Evolutionary conservation across 2,888 invertebrate species (phyloP), one percentile per base, ranked within the genome.

Genomic region (Empis livida): DNA sequence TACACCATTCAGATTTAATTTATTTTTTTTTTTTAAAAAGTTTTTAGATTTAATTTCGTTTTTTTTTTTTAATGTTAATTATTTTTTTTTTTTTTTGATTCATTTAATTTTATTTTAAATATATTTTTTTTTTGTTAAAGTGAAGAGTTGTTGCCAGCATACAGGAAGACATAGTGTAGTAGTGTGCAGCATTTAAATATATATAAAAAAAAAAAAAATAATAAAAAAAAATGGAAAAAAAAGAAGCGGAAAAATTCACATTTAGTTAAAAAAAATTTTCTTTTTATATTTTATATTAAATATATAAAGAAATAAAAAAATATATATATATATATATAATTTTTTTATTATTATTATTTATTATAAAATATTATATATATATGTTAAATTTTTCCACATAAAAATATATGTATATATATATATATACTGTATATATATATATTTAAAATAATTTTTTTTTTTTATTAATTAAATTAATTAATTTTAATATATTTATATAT

Each of bases 131-230:
- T 38, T 38, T 9, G n/a, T 38, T 38, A 41, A 40, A 17, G 27
- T 41, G 27, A 27, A 41, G 14, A 41, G 20, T 6, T 41, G 27
- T 15, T 41, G 27, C 23, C 41, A 41, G 41, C 41, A 41, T 15
- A 27, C 41, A 41, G 41, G 41, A 41, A 41, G 23, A 41, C 16
- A 41, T 27, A 41, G 41, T 35, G 35, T n/a, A 35, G 35, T n/a
- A 5, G n/a, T n/a, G 35, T 35, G 35, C 35, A 35, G 35, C 35
- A 35, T 35, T 35, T 35, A 35, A 35, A n/a, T 35, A n/a, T n/a
- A n/a, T 35, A 13, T n/a, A 35, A 35, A 35, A 5, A 32, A 32
- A 32, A 32, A 32, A 32, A 32, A 32, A 5, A 32, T 13, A 9
- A 32, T 5, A 13, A 13, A 32, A 32, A 35, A 27, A 27, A 27